These are phyloP conservation scores for Electrophaes corylata DNA, from an alignment of 2,888 invertebrate species.

Conservation along the genomic window DNA sequence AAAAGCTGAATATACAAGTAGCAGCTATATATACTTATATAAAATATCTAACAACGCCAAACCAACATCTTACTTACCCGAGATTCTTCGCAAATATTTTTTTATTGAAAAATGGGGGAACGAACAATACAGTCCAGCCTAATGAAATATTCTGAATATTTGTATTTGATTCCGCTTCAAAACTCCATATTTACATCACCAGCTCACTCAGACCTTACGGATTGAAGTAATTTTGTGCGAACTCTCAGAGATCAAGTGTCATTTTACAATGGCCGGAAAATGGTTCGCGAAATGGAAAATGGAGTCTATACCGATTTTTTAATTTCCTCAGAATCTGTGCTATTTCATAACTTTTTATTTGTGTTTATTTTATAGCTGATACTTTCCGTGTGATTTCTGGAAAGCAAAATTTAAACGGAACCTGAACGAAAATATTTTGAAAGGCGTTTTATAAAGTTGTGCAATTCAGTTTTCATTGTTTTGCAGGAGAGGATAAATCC, in stretches of 20 bases:
- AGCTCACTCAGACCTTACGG: conserved; percentile 43
- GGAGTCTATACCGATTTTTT: conserved; percentile 37
- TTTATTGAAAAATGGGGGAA: conserved; percentile 58
- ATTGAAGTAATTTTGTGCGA: conserved; percentile 6
- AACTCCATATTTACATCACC: conserved; percentile 51
- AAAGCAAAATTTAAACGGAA: not conserved
- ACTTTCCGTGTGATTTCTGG: conserved; percentile 20
- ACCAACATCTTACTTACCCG: conserved; percentile 19
- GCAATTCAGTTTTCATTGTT: conserved; percentile 22
- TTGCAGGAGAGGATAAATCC: conserved; percentile 4
- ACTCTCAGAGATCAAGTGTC: conserved; percentile 27
- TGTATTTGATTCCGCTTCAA: conserved; percentile 69
- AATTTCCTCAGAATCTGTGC: conserved; percentile 41
- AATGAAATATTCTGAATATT: conserved; percentile 80
- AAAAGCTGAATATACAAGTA: too few relatives aligned
- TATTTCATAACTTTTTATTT: conserved; percentile 39
- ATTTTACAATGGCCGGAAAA: conserved; percentile 44
- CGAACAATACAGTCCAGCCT: conserved; percentile 59
- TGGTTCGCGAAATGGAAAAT: conserved; percentile 25
- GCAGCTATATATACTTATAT: not conserved
- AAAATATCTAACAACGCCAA: conserved; percentile 5
- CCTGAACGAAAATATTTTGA: conserved; percentile 1
- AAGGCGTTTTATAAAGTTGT: conserved; percentile 9
- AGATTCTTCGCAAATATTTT: conserved; percentile 44
- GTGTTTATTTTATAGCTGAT: conserved; percentile 35